Evolutionary conservation across 2,888 invertebrate genomes (phyloP).

Genomic region (Eupithecia centaureata): DNA sequence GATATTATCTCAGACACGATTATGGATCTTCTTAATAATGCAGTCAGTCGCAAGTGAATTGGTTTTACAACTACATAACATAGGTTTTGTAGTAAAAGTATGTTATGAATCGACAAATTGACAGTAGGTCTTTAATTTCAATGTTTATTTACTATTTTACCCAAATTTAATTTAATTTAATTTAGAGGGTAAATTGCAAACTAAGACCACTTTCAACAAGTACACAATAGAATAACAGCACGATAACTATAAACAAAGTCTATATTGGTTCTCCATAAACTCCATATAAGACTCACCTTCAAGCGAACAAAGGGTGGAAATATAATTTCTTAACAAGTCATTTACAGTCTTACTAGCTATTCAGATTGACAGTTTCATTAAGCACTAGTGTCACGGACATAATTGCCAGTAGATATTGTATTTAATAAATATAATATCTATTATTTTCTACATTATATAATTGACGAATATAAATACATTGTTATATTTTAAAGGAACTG

Average conservation of each 20-base stretch:
- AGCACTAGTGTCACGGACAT: not conserved
- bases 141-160: no score
- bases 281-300: constrained; percentile 37
- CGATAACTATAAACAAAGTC: constrained; percentile 38
- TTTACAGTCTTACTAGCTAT: constrained; percentile 24
- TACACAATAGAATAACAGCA: constrained; percentile 31
- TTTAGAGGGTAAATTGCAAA: not conserved
- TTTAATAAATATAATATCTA: not conserved
- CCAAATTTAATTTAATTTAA: not conserved
- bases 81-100: not conserved
- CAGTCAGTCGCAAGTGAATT: not conserved
- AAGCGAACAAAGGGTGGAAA: constrained; percentile 27
- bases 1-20: not conserved
- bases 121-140: no score
- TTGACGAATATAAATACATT: not conserved
- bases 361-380: constrained; percentile 16
- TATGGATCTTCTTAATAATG: not conserved
- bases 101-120: no score
- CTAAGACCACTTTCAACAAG: constrained; percentile 15
- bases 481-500: not conserved
- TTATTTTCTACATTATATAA: no score
- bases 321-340: constrained; percentile 40
- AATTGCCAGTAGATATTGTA: not conserved
- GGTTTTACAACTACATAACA: not conserved
- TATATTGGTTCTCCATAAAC: constrained; percentile 38